A percentile compares a stretch with the other conserved stretches of the same genome.
Evolutionary conservation across 1,140 invertebrate genomes (phyloP).

Genomic region (Cydia fagiglandana): DNA sequence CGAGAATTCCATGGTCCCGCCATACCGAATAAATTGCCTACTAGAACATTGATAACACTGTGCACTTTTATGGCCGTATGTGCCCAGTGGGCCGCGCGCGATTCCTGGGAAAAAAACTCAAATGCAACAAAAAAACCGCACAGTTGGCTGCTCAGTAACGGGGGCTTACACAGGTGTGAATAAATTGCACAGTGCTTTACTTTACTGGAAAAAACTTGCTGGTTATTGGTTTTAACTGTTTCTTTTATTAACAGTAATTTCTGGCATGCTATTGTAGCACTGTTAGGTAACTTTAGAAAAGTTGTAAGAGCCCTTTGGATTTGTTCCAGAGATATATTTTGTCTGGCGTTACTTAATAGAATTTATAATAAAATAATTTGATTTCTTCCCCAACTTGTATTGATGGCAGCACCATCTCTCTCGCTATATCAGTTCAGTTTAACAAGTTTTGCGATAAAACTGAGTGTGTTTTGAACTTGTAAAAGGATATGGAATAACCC

Average conservation of each 20-base stretch:
- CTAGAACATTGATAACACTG: slow-evolving; percentile 11
- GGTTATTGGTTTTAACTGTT: slow-evolving; percentile 24
- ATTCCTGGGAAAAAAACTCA: slow-evolving; percentile 34
- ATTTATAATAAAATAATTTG: too few species aligned
- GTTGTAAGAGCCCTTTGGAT: too few species aligned
- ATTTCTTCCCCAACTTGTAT: too few species aligned
- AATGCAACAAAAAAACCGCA: slow-evolving; percentile 49
- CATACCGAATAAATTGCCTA: slow-evolving; percentile 2
- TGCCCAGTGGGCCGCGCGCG: slow-evolving; percentile 34
- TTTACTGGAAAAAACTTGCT: slow-evolving; percentile 4
- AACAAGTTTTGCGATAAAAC: too few species aligned
- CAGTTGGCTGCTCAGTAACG: slow-evolving; percentile 44
- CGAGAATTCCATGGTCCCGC: neutral
- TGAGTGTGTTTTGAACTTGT: too few species aligned
- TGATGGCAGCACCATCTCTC: too few species aligned
- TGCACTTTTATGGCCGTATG: slow-evolving; percentile 8
- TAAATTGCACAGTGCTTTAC: slow-evolving; percentile 17
- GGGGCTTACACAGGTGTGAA: slow-evolving; percentile 39
- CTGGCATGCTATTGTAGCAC: neutral
- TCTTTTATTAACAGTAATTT: slow-evolving; percentile 9
- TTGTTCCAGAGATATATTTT: too few species aligned
- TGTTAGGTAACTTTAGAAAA: neutral
- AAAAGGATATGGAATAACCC: too few species aligned
- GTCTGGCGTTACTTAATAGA: too few species aligned
- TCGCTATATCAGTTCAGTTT: too few species aligned